Percentiles rank a stretch among this genome's conserved stretches.
phyloP scores from a whole-genome alignment of 2,113 vertebrate species.

The Albula glossodonta region DNA sequence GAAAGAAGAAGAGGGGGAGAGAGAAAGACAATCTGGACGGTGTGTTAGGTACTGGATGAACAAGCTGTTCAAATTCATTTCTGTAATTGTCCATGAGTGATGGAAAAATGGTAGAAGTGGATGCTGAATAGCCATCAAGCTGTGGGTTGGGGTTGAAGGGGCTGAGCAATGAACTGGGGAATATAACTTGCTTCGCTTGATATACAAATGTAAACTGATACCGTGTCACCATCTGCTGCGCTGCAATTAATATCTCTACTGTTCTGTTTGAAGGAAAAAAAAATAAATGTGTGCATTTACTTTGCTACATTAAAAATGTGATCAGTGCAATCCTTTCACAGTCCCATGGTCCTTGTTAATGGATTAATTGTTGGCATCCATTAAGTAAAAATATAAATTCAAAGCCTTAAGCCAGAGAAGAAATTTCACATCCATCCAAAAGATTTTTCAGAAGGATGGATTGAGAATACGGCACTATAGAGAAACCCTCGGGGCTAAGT shows the following conservation, averaged over 20 bases:
- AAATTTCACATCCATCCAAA: neutral
- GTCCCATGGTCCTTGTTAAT: conserved; percentile 19
- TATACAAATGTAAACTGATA: conserved; percentile 5
- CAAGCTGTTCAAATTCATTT: conserved; percentile 71
- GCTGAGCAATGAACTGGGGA: conserved; percentile 41
- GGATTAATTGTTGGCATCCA: conserved; percentile 25
- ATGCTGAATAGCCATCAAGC: conserved; percentile 54
- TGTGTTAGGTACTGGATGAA: conserved; percentile 56
- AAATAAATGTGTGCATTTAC: neutral
- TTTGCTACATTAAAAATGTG: conserved; percentile 5
- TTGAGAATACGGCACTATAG: neutral
- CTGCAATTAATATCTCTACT: conserved; percentile 50
- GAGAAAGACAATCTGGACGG: conserved; percentile 67
- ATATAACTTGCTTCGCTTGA: conserved; percentile 17
- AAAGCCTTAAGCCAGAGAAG: conserved; percentile 15
- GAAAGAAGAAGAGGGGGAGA: conserved; percentile 34
- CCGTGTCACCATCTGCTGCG: conserved; percentile 53
- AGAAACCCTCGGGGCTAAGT: neutral
- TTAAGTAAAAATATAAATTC: conserved; percentile 16
- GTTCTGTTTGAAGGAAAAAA: neutral
- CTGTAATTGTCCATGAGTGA: conserved; percentile 70
- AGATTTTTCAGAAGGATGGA: conserved; percentile 8
- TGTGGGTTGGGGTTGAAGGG: conserved; percentile 9
- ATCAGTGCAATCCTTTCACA: conserved; percentile 18
- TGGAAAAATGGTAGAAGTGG: conserved; percentile 31